These are phyloP conservation scores for Physocephala rufipes DNA, from an alignment of 2,888 invertebrate species.

Conservation along the genomic window DNA sequence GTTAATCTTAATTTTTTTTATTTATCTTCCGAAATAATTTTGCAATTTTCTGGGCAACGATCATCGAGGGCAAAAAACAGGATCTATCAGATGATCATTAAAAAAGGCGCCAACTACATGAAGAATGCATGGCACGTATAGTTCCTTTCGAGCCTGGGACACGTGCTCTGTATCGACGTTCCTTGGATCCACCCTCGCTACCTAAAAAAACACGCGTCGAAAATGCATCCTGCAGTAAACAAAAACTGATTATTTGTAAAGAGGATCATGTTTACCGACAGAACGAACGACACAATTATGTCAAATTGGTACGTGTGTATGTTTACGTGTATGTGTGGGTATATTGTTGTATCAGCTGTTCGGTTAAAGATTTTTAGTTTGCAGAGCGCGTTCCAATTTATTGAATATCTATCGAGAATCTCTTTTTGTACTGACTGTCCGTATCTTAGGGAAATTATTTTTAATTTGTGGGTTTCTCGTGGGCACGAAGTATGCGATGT, in stretches of 20 bases:
- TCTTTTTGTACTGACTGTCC: too few species aligned
- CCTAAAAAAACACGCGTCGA: neutral
- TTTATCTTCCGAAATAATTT: neutral
- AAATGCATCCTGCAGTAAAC: constrained; percentile 50
- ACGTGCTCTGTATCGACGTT: constrained; percentile 50
- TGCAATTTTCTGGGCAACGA: too few species aligned
- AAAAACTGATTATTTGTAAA: constrained; percentile 47
- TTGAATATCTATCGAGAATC: neutral
- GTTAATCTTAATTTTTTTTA: neutral
- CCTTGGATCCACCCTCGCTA: constrained; percentile 52
- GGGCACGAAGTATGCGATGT: too few species aligned
- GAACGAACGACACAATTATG: neutral
- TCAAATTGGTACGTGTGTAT: neutral
- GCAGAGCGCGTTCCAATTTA: constrained; percentile 49
- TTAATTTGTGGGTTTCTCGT: too few species aligned
- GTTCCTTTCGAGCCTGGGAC: constrained; percentile 46
- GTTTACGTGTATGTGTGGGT: neutral
- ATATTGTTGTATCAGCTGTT: constrained; percentile 41
- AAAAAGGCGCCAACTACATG: constrained; percentile 58
- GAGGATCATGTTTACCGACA: constrained; percentile 20
- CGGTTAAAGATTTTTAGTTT: constrained; percentile 42
- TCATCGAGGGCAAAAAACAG: too few species aligned
- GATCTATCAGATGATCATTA: constrained; percentile 34
- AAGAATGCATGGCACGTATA: constrained; percentile 33
- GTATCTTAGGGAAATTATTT: too few species aligned